phyloP scores from a whole-genome alignment of 2,113 vertebrate genomes.

The Dasyprocta punctata region DNA sequence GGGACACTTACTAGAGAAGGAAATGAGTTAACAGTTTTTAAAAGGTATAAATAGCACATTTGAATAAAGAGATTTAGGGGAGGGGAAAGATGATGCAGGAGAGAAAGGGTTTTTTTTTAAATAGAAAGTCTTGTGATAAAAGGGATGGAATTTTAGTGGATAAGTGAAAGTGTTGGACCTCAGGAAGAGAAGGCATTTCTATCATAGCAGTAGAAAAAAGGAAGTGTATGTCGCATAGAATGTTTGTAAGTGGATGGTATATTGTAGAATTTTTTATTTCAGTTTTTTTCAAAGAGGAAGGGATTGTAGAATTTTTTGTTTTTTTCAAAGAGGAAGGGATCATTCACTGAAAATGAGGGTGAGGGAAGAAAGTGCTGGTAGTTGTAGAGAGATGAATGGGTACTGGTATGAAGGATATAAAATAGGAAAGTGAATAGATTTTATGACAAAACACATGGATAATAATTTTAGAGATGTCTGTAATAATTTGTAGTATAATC shows the following conservation, averaged over 20 bases:
- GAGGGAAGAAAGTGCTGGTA: not conserved
- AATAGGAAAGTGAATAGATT: not conserved
- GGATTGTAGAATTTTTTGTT: not conserved
- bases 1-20: not conserved
- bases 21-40: not conserved
- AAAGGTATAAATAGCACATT: not conserved
- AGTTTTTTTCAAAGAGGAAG: not conserved
- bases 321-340: not conserved
- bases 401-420: not conserved
- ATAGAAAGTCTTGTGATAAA: not conserved
- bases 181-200: not conserved
- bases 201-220: not conserved
- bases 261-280: slow-evolving; percentile 12
- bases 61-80: not conserved
- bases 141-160: not conserved
- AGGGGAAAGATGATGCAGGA: not conserved
- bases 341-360: not conserved
- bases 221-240: not conserved
- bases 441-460: not conserved
- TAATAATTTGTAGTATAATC: not conserved
- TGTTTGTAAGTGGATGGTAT: not conserved
- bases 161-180: not conserved
- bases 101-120: not conserved
- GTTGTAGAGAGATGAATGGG: not conserved
- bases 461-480: not conserved